Percentiles rank a stretch among this genome's conserved stretches.
Conservation (phyloP, 2,888 invertebrate genomes). For the Acanthoscelides obtectus region DNA sequence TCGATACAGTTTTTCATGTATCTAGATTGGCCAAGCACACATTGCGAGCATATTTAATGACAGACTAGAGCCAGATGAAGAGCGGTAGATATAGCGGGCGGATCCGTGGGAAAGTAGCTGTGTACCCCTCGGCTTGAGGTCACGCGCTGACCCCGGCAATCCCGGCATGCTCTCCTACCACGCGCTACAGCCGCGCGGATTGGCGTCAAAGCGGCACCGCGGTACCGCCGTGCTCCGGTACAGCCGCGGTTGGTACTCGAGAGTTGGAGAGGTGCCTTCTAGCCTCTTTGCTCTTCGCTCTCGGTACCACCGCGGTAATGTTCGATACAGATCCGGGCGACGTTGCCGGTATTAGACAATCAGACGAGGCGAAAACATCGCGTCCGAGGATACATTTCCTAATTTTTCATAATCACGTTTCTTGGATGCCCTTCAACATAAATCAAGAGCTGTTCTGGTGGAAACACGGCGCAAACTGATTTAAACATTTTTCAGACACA, state of each 20-base stretch:
- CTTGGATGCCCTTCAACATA: too few species aligned
- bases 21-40: constrained; percentile 44
- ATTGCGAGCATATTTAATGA: constrained; percentile 49
- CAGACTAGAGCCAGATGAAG: constrained; percentile 49
- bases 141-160: constrained; percentile 43
- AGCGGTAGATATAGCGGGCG: constrained; percentile 50
- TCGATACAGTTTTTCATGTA: constrained; percentile 42
- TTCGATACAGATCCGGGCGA: neutral
- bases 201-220: constrained; percentile 23
- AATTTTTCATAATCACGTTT: too few species aligned
- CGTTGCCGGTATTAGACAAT: neutral
- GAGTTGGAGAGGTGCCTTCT: neutral
- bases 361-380: too few species aligned
- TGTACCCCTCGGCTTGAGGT: constrained; percentile 51
- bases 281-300: neutral
- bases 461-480: too few species aligned
- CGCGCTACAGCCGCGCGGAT: neutral
- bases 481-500: too few species aligned
- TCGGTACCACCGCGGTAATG: neutral
- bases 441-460: too few species aligned
- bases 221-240: constrained; percentile 18
- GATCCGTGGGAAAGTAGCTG: constrained; percentile 51
- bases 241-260: constrained; percentile 9
- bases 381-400: too few species aligned
- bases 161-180: neutral